Evolutionary conservation across 1,140 invertebrate species (phyloP).

Genomic region (Latrodectus geometricus): DNA sequence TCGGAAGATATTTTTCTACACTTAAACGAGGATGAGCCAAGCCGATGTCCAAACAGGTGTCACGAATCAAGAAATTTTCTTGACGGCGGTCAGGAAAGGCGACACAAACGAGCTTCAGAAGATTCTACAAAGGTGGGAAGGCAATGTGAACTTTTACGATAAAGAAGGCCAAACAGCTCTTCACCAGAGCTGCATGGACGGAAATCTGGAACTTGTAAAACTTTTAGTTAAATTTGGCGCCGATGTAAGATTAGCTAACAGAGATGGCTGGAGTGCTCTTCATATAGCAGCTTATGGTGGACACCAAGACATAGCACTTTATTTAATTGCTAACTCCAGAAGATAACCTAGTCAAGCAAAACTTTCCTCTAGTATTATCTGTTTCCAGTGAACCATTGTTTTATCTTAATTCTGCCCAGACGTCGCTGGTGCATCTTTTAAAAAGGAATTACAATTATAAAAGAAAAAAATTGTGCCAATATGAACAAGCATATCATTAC

Average conservation of each 20-base stretch:
- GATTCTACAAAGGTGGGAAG: slow-evolving; percentile 68
- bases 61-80: slow-evolving; percentile 67
- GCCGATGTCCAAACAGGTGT: slow-evolving; percentile 51
- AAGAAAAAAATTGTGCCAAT: slow-evolving; percentile 34
- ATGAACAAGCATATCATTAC: slow-evolving; percentile 47
- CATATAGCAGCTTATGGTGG: slow-evolving; percentile 72
- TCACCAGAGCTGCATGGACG: slow-evolving; percentile 71
- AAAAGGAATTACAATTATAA: neutral
- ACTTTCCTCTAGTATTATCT: slow-evolving; percentile 56
- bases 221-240: slow-evolving; percentile 72
- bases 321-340: slow-evolving; percentile 66
- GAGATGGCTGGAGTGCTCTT: slow-evolving; percentile 72
- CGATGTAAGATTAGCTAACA: slow-evolving; percentile 71
- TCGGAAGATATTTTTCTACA: too few species aligned
- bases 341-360: slow-evolving; percentile 55
- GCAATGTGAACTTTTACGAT: slow-evolving; percentile 71
- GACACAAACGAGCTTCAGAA: slow-evolving; percentile 68
- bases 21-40: slow-evolving; percentile 30
- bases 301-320: slow-evolving; percentile 70
- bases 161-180: slow-evolving; percentile 72
- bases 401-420: neutral
- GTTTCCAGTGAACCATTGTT: neutral
- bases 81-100: slow-evolving; percentile 68
- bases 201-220: slow-evolving; percentile 72
- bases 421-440: slow-evolving; percentile 28